These are phyloP conservation scores for Silvanus unidentatus DNA, from an alignment of 2,888 invertebrate species.

Conservation along the genomic window DNA sequence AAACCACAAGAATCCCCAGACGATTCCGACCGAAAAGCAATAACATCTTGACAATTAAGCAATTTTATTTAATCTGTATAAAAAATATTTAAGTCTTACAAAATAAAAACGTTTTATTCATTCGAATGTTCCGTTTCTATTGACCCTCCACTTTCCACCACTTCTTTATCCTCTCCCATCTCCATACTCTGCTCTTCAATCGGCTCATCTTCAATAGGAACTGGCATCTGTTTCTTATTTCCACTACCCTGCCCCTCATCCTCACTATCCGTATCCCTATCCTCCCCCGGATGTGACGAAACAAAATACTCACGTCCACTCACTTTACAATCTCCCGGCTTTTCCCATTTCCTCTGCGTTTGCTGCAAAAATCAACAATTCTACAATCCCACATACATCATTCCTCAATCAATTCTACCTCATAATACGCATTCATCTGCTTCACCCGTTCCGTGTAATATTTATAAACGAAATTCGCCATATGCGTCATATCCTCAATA, in stretches of 20 bases:
- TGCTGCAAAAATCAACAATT: constrained; percentile 37
- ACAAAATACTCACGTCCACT: constrained; percentile 54
- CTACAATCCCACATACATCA: background rate
- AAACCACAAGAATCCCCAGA: too few relatives aligned
- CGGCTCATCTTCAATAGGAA: constrained; percentile 44
- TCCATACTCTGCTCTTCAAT: constrained; percentile 26
- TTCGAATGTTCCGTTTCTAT: too few relatives aligned
- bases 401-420: constrained; percentile 32
- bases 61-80: background rate
- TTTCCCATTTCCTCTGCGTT: constrained; percentile 52
- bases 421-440: constrained; percentile 51
- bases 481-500: constrained; percentile 84
- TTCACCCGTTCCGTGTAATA: constrained; percentile 77
- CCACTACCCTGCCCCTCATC: constrained; percentile 44
- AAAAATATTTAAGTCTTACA: too few relatives aligned
- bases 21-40: background rate
- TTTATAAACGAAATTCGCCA: constrained; percentile 92
- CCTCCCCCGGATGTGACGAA: constrained; percentile 63
- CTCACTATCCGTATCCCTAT: constrained; percentile 57
- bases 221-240: constrained; percentile 31
- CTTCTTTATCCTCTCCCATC: constrained; percentile 21
- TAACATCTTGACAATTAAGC: background rate
- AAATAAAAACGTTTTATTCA: too few relatives aligned
- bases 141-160: constrained; percentile 31
- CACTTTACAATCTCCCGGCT: constrained; percentile 55